Evolutionary conservation across 1,140 invertebrate species (phyloP).

Genomic region (Orussus abietinus): DNA sequence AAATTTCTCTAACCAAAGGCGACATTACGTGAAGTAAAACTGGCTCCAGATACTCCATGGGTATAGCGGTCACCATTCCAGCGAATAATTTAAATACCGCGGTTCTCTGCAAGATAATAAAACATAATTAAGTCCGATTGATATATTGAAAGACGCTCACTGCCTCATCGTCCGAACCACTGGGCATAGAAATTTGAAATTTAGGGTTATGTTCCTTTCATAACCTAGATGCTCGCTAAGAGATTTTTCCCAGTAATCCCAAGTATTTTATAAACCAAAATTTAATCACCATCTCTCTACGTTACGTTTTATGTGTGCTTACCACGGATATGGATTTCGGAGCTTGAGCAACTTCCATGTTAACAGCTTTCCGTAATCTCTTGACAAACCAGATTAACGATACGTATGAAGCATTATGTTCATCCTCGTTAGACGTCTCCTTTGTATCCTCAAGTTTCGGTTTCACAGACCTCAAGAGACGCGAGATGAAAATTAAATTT

Average conservation of each 20-base stretch:
- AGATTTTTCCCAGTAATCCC: too few relatives aligned
- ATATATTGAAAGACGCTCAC: too few relatives aligned
- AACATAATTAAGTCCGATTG: constrained; percentile 11
- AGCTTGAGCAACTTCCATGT: constrained; percentile 66
- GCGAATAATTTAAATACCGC: constrained; percentile 72
- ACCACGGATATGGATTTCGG: constrained; percentile 57
- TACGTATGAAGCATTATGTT: constrained; percentile 43
- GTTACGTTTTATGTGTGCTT: too few relatives aligned
- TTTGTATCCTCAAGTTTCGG: constrained; percentile 30
- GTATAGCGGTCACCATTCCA: constrained; percentile 59
- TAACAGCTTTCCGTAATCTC: constrained; percentile 65
- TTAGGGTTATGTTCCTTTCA: too few relatives aligned
- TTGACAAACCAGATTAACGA: constrained; percentile 66
- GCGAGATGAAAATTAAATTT: constrained; percentile 68
- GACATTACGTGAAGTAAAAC: constrained; percentile 60
- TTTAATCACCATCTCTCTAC: too few relatives aligned
- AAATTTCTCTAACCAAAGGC: constrained; percentile 67
- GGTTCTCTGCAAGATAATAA: constrained; percentile 53
- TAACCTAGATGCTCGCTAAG: too few relatives aligned
- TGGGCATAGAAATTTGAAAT: too few relatives aligned
- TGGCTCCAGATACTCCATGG: constrained; percentile 52
- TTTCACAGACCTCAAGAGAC: constrained; percentile 57
- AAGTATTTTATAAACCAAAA: too few relatives aligned
- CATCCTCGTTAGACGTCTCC: constrained; percentile 36
- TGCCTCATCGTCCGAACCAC: too few relatives aligned